phyloP scores from a whole-genome alignment of 2,113 vertebrate species.

The Caracal caracal region DNA sequence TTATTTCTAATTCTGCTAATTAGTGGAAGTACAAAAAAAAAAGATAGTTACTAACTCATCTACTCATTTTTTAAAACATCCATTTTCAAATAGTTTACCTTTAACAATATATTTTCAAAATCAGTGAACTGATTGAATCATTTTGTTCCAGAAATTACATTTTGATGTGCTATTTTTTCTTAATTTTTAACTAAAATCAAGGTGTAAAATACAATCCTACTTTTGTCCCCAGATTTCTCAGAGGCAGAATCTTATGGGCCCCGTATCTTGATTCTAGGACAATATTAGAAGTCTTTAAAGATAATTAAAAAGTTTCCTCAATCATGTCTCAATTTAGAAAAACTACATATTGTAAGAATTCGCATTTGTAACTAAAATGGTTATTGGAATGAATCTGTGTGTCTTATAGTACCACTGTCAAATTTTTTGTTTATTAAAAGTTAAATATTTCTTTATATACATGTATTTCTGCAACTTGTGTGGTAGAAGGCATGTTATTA shows the following conservation, averaged over 20 bases:
- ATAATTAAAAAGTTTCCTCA: neutral
- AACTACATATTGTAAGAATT: neutral
- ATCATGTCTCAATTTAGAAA: neutral
- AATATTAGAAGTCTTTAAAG: neutral
- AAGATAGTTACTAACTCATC: neutral
- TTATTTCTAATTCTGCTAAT: neutral
- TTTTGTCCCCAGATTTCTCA: neutral
- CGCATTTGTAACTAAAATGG: neutral
- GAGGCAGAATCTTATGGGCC: neutral
- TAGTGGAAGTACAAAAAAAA: neutral
- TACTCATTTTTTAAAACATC: neutral
- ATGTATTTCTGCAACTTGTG: neutral
- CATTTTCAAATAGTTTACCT: neutral
- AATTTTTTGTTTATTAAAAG: neutral
- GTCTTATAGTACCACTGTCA: neutral
- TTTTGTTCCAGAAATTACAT: neutral
- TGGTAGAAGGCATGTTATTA: neutral
- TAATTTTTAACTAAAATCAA: neutral
- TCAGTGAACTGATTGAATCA: neutral
- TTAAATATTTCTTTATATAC: neutral
- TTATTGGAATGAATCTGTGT: neutral
- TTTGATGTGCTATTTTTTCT: neutral
- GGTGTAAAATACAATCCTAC: neutral
- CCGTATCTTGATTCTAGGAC: neutral
- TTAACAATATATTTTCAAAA: neutral